Base-by-base conservation (phyloP, 64 coral and sea anemone species). In the Montipora foliosa region DNA sequence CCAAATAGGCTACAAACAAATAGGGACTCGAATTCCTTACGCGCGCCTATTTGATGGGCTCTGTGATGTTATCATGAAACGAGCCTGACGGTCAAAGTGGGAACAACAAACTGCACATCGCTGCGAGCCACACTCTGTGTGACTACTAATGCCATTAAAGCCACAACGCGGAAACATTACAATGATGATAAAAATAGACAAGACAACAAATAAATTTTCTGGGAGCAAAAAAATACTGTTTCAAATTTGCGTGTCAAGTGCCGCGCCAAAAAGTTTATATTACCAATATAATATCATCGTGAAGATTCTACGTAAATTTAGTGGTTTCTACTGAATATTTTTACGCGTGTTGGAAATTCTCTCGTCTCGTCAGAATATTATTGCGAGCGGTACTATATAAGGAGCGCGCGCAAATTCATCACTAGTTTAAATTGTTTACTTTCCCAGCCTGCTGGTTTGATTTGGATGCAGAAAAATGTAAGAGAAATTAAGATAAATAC, bases 231-330 rank as follows among this genome's bases (percentile, higher is more conserved):
- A 44, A 84, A 45, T 81, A 81, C 51, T 61, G 62, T 84, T 84
- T 20, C 62, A 84, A 84, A 67, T 84, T 46, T 68, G 62, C 44
- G 45, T 83, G 19, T 86, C 62, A 86, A 86, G 82, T 86, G 82
- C 14, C 4, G 68, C 17, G 20, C 68, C 19, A 49, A 6, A 85
- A 70, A 86, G 71, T 49, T 64, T 64, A 71, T 11, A 70, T 8
- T 17, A 22, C 62, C 46, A 86, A 70, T 86, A 71, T 71, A 14
- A 51, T 47, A 15, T 6, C 22, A 44, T 71, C 82, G 47, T 57
- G 59, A 83, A 82, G 11, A 13, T 82, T 82, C 80, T 44, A 82
- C 57, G 80, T 82, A 69, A 10, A 50, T 70, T 50, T 6, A 5
- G 47, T 3, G 12, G 44, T 78, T 49, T 19, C 12, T 48, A 49